These are phyloP conservation scores for Drosophila sechellia DNA, from an alignment of 1,140 invertebrate genomes.

Conservation along the genomic window DNA sequence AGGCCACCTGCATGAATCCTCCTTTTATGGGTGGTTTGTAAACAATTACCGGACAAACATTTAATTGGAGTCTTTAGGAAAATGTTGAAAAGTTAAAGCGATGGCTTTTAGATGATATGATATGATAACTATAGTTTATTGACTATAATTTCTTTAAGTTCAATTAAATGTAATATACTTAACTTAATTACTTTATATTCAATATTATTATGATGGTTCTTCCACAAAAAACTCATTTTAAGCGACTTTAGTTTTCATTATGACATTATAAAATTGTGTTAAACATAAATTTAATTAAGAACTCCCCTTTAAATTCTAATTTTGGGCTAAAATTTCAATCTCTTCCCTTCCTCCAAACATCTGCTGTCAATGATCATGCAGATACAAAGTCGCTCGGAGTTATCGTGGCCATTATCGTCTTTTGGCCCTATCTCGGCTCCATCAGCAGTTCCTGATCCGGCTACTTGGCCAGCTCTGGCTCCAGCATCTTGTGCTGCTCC, in stretches of 20 bases:
- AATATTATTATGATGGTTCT: too few relatives aligned
- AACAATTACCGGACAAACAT: constrained; percentile 14
- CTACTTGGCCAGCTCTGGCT: constrained; percentile 8
- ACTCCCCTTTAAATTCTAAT: neutral
- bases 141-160: too few relatives aligned
- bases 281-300: neutral
- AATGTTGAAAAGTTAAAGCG: neutral
- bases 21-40: constrained; percentile 1
- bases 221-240: too few relatives aligned
- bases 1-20: neutral
- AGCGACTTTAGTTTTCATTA: too few relatives aligned
- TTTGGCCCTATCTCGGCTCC: constrained; percentile 32
- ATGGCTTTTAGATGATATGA: too few relatives aligned
- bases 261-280: too few relatives aligned
- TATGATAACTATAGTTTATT: too few relatives aligned
- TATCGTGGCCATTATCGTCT: constrained; percentile 48
- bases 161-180: too few relatives aligned
- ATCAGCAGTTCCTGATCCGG: constrained; percentile 44
- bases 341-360: neutral
- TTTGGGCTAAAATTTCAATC: constrained; percentile 7
- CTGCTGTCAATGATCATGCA: constrained; percentile 42
- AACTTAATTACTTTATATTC: too few relatives aligned
- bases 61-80: neutral
- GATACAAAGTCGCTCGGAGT: constrained; percentile 23
- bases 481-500: neutral